Base-by-base conservation (phyloP, 2,113 vertebrate species). In the Leucosticte australis region DNA sequence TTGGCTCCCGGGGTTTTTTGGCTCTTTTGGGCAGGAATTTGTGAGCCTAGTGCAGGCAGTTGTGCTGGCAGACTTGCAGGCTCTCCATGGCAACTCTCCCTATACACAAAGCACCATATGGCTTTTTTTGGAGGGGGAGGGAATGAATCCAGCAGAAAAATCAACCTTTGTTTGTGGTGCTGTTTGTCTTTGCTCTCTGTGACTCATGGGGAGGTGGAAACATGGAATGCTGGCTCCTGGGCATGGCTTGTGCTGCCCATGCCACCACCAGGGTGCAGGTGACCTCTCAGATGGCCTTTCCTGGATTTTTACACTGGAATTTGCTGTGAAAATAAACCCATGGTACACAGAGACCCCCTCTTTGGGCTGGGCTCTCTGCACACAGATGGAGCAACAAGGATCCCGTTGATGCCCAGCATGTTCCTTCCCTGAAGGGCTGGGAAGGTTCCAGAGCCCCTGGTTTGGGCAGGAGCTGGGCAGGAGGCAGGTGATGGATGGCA, bases 1-100 rank as follows among this genome's bases (percentile, higher is more conserved):
- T 77, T 77, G 79, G 49, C 64, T 83, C 63, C 7, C 16, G 7
- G 77, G 23, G 21, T 21, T 90, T 81, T 79, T 65, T 82, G 59
- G 30, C 69, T 95, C 44, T 78, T 83, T 55, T 56, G 80, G 89
- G 15, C 24, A 70, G 94, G 95, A 94, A 92, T 95, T 71, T 86
- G 65, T 33, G 71, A 57, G 90, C 87, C 90, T 64, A 53, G 21
- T 21, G 56, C 75, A 93, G 87, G 39, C 83, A 67, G 15, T 93
- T 94, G 93, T 96, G 90, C 89, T 80, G 85, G 71, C 39, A 93
- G 74, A 7, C 62, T 53, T 50, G 77, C 79, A 95, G 75, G 85
- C 88, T 96, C 96, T 96, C 95, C 95, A 96, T 96, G 94, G 95
- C 90, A 97, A 97, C 96, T 93, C 88, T 92, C 64, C 79, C 94